Conservation (phyloP, 2,888 invertebrate species). For the Nezara viridula region DNA sequence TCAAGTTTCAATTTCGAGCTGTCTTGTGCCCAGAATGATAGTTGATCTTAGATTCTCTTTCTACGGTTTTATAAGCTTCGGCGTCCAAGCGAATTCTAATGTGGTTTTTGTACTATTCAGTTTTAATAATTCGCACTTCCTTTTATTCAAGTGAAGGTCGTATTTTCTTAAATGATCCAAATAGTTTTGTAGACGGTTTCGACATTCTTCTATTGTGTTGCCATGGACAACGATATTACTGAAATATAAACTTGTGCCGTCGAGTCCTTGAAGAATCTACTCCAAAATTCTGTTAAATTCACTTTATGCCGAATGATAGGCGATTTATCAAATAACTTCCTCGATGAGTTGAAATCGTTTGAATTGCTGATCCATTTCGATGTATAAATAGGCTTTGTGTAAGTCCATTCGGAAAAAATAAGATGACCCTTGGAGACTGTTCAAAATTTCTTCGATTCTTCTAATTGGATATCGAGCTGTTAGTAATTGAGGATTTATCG, state of each 20-base stretch:
- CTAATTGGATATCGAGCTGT: neutral
- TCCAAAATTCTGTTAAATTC: neutral
- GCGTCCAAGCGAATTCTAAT: too few relatives aligned
- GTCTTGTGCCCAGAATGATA: too few relatives aligned
- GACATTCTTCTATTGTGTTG: neutral
- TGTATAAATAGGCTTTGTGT: neutral
- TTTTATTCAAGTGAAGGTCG: neutral
- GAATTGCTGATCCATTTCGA: neutral
- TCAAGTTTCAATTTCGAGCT: too few relatives aligned
- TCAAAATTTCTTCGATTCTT: constrained; percentile 20
- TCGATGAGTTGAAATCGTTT: neutral
- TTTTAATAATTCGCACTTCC: neutral
- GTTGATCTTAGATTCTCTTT: too few relatives aligned
- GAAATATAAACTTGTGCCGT: too few relatives aligned
- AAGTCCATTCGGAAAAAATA: too few relatives aligned
- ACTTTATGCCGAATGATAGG: neutral
- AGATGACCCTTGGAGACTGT: neutral
- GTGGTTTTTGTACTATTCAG: too few relatives aligned
- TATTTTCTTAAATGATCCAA: neutral
- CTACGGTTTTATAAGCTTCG: too few relatives aligned
- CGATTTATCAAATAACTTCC: neutral
- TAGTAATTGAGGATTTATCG: neutral
- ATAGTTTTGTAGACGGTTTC: neutral
- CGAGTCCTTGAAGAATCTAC: neutral
- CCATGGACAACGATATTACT: neutral